Evolutionary conservation across 2,888 invertebrate species (phyloP), one percentile per base, ranked within the genome.

Genomic region (Pachliopta kotzebuea): DNA sequence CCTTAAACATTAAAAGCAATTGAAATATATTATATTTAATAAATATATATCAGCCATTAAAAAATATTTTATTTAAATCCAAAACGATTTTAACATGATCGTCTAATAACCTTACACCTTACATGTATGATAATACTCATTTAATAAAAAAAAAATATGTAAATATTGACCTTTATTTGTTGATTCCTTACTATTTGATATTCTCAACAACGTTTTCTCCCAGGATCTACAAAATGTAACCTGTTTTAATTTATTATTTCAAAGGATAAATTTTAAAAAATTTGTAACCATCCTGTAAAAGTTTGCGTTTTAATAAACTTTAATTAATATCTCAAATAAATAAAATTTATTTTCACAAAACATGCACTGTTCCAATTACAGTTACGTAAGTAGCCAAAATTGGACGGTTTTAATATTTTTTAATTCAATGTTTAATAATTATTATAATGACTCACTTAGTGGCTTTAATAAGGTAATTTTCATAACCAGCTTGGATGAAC

Each of bases 401-500:
- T 31, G 11, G 31, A 31, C 11, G 14, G 37, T 37, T 37, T 49
- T 49, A 49, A 20, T n/a, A 49, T 49, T 49, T 49, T 20, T 20
- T 6, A 57, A 4, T 21, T 0, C 23, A 4, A 23, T 26, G 6
- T 26, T 26, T 4, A 26, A 26, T 26, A 26, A 26, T 26, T 17
- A 37, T 14, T 37, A 37, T 37, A 37, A 37, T 18, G 14, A 45
- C 54, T 71, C 74, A 86, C 90, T 83, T 85, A 3, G 83, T 75
- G 26, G 90, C 90, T 72, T 76, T 86, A 21, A 89, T 68, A 4
- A 90, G 74, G 65, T 90, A 90, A 59, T 84, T 80, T 23, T 83
- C 80, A 66, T 90, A 90, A 21, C 86, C 87, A n/a, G 85, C 70
- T 20, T 83, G 72, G 4, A 85, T 75, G 63, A 88, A 90, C 1